Percentiles rank a stretch among this genome's conserved stretches.
phyloP scores from a whole-genome alignment of 2,888 invertebrate genomes.

The Luperina nickerlii region DNA sequence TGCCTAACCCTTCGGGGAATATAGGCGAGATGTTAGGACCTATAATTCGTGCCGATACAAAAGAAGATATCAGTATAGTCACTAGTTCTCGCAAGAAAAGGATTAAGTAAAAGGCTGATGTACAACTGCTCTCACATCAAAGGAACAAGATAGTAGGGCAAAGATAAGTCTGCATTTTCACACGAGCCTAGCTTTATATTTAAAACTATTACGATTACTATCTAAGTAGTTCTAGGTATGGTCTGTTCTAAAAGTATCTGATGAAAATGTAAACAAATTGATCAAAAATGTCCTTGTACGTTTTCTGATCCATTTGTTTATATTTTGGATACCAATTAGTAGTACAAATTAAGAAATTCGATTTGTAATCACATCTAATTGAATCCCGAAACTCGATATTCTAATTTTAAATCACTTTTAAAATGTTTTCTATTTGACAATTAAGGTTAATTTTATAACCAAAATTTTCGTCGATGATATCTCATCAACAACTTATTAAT shows the following conservation, averaged over 20 bases:
- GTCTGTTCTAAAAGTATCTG: not conserved
- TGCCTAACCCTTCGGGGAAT: not conserved
- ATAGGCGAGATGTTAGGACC: not conserved
- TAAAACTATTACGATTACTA: constrained; percentile 46
- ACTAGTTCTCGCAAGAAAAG: not conserved
- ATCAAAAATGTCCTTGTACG: not conserved
- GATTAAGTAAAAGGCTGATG: constrained; percentile 14
- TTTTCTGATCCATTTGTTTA: not conserved
- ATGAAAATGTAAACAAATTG: not conserved
- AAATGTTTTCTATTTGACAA: not conserved
- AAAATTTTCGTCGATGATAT: not conserved
- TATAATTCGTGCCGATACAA: not conserved
- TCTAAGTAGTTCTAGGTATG: not conserved
- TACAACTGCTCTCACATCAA: constrained; percentile 29
- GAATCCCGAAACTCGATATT: not conserved
- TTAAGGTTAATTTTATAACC: not conserved
- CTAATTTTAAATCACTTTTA: not conserved
- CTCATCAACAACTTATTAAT: not conserved
- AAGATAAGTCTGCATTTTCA: constrained; percentile 40
- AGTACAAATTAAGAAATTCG: not conserved
- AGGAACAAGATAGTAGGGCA: constrained; percentile 42
- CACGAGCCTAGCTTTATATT: constrained; percentile 42
- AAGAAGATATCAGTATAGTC: not conserved
- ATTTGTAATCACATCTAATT: not conserved
- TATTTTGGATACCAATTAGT: not conserved